Evolutionary conservation across 2,888 invertebrate species (phyloP), one percentile per base, ranked within the genome.

Genomic region (Mythimna lalbum): DNA sequence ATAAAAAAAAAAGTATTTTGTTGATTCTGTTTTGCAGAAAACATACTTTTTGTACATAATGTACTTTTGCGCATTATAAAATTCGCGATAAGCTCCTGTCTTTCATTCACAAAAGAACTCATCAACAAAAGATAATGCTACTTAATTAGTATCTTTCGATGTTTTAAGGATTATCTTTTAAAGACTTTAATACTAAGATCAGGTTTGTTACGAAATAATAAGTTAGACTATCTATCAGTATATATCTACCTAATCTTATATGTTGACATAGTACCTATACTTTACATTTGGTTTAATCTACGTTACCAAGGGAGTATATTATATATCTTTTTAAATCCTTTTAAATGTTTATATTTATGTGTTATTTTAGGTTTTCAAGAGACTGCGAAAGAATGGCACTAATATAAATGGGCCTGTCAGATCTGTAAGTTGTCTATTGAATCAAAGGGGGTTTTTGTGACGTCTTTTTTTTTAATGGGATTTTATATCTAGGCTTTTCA

Each of bases 331-430:
- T 50, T 17, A 43, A 43, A 27, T 27, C 21, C 19, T 17, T 5
- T 27, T 52, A 21, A 23, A 49, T n/a, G 31, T 66, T 52, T 33
- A 57, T 36, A 9, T 31, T 12, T 76, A 68, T 73, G 73, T 80
- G 36, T 82, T 64, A 81, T 93, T 93, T 73, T 93, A 94, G 93
- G 91, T 91, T 49, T 69, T 91, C 61, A 83, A 86, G 78, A 85
- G 88, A 80, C 85, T 92, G 49, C 88, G 88, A 82, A 90, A 84
- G 71, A 91, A 90, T 79, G 90, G 91, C 68, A 88, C 88, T 64
- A 90, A 91, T 88, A 88, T 92, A 56, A 90, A 92, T 84, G 90
- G 91, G 52, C 90, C 92, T 3, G 88, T 91, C 1, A 88, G 84
- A 83, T 90, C 92, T 80, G 93, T 94, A 90, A 93, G 93, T 89